Evolutionary conservation across 2,888 invertebrate genomes (phyloP).

Genomic region (Allacma fusca): DNA sequence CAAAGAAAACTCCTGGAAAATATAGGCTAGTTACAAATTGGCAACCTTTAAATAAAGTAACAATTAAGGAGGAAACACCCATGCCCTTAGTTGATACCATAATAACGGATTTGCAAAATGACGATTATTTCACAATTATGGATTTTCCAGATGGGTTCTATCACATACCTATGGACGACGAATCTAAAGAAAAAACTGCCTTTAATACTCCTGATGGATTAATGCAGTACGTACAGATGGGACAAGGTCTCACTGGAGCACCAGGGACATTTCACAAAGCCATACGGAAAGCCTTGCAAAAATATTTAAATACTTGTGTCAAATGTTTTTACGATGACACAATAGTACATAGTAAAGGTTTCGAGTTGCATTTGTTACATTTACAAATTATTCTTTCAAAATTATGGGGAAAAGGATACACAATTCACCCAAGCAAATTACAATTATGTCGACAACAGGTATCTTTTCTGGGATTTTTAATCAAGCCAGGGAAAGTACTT

Average conservation of each 20-base stretch:
- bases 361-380: conserved; percentile 52
- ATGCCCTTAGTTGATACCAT: too few species aligned
- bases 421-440: conserved; percentile 59
- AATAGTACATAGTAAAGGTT: conserved; percentile 47
- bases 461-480: conserved; percentile 63
- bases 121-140: too few species aligned
- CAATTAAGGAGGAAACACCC: conserved; percentile 62
- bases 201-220: conserved; percentile 62
- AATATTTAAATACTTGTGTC: conserved; percentile 58
- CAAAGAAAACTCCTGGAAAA: conserved; percentile 62
- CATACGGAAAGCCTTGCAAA: conserved; percentile 59
- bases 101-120: too few species aligned
- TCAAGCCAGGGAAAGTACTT: conserved; percentile 62
- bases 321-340: conserved; percentile 63
- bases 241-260: conserved; percentile 62
- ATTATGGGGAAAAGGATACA: conserved; percentile 50
- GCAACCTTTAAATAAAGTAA: conserved; percentile 62
- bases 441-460: conserved; percentile 50
- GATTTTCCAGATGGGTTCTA: too few species aligned
- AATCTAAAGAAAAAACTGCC: conserved; percentile 61
- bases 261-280: conserved; percentile 63
- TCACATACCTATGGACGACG: conserved; percentile 61
- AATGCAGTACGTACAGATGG: conserved; percentile 62
- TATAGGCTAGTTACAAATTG: conserved; percentile 62
- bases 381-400: conserved; percentile 30